These are phyloP conservation scores for Macquaria ambigua DNA, from an alignment of 2,113 vertebrate genomes.

Conservation along the genomic window DNA sequence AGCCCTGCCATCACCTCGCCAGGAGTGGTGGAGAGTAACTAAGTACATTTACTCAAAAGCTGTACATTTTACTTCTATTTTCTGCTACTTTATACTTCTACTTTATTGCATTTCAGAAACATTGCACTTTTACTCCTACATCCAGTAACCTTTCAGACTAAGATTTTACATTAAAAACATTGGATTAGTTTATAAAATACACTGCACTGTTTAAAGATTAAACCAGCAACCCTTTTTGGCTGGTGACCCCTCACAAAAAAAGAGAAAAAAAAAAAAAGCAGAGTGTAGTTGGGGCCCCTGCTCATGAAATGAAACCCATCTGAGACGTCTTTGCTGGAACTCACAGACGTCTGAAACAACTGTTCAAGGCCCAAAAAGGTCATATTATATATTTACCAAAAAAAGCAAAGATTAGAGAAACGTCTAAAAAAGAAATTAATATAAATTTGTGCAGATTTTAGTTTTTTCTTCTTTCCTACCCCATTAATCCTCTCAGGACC, in stretches of 20 bases:
- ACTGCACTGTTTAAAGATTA: neutral
- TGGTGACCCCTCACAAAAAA: too few relatives aligned
- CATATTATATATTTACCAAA: neutral
- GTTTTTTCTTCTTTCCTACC: neutral
- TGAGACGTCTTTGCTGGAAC: too few relatives aligned
- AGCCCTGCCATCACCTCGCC: neutral
- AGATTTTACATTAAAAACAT: neutral
- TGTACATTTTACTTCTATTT: neutral
- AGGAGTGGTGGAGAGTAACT: neutral
- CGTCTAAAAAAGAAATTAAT: neutral
- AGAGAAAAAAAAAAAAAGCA: too few relatives aligned
- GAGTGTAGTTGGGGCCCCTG: neutral
- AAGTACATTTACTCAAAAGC: neutral
- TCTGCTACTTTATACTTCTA: neutral
- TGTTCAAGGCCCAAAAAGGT: neutral
- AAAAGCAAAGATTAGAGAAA: neutral
- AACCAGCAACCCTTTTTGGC: too few relatives aligned
- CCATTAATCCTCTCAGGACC: neutral
- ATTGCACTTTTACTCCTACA: neutral
- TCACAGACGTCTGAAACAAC: too few relatives aligned
- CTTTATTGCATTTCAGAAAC: too few relatives aligned
- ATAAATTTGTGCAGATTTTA: neutral
- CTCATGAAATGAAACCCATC: neutral
- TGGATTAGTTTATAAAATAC: neutral
- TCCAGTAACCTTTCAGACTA: too few relatives aligned